phyloP scores from a whole-genome alignment of 2,888 invertebrate species.

The Eristalis pertinax region DNA sequence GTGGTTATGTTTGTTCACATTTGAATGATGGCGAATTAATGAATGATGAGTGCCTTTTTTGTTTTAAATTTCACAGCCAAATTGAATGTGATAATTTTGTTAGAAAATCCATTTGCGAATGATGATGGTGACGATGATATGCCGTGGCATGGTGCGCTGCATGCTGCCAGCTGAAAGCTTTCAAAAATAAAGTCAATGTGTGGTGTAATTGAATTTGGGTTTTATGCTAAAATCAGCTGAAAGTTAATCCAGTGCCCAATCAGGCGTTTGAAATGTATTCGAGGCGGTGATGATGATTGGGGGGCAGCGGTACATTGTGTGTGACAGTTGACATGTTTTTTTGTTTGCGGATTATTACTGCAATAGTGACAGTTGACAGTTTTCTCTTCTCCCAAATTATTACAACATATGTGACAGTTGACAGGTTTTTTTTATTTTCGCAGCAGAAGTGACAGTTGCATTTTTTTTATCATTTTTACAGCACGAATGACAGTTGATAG shows the following conservation, averaged over 20 bases:
- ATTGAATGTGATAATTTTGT: neutral
- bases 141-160: neutral
- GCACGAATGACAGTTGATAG: no score
- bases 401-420: neutral
- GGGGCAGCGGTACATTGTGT: neutral
- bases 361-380: no score
- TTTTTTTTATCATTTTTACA: no score
- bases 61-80: neutral
- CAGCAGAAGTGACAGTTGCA: no score
- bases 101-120: neutral
- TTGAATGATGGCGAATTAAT: conserved; percentile 56
- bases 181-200: neutral
- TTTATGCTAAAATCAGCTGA: neutral
- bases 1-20: conserved; percentile 38
- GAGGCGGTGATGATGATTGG: neutral
- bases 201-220: neutral
- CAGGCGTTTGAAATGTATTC: neutral
- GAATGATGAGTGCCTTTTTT: conserved; percentile 43
- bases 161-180: neutral
- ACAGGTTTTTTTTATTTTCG: neutral
- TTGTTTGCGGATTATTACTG: no score
- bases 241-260: neutral
- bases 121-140: neutral
- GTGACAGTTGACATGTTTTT: neutral
- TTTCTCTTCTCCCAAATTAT: no score